Evolutionary conservation across 1,140 invertebrate species (phyloP), one percentile per base, ranked within the genome.

Genomic region (Brachystomella parvula): DNA sequence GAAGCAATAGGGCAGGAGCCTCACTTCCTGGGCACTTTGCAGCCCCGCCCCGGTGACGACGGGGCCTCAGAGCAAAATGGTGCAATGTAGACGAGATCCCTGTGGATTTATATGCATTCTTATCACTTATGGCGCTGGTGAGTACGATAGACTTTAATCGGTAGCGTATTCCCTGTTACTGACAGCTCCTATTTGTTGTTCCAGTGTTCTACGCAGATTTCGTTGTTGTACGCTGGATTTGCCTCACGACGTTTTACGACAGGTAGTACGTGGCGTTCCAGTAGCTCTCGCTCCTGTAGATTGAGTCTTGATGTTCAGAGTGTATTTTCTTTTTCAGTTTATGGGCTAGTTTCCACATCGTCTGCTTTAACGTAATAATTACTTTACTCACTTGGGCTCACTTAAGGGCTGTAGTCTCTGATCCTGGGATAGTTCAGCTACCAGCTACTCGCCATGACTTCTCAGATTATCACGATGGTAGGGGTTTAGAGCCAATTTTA

Each of bases 71-170:
- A n/a, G 9, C 9, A 44, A 44, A n/a, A 53, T 53, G 49, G 49
- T 9, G 6, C 49, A 19, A 15, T 53, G 12, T 26, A 15, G 49
- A 53, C 12, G 24, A 26, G 91, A 94, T 83, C 89, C 90, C 39
- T 95, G 92, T 77, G 92, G 92, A 69, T 86, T 94, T 73, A 83
- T 89, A 67, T 94, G 91, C 77, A 84, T 94, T 66, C 77, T 89
- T 61, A 83, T 94, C 66, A 92, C 90, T 17, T 95, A 94, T 76
- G 74, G 83, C 29, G 88, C 69, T 1, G 49, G 49, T 53, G 24
- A 26, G 49, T 15, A 17, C 9, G 39, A 44, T 53, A 15, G 24
- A 39, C 35, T 6, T 53, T 53, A 53, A 53, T 53, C 24, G 6
- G 15, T 53, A 53, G 21, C 21, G 24, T 53, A 15, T 53, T 15